Evolutionary conservation across 2,888 invertebrate species (phyloP), one percentile per base, ranked within the genome.

Genomic region (Lasius fuliginosus): DNA sequence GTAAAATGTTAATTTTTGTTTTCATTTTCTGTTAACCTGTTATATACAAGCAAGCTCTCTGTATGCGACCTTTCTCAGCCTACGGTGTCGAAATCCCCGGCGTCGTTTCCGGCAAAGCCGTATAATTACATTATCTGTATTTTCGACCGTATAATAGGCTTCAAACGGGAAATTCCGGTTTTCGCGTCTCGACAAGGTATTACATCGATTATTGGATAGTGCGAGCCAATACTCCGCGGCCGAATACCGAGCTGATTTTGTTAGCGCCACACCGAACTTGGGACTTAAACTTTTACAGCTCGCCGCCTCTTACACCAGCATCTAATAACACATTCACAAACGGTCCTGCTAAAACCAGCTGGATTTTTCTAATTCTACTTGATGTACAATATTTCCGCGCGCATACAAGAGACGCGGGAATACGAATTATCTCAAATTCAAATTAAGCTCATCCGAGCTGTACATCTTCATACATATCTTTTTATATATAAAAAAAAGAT

Each of bases 171-270:
- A 85, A 86, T 87, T 88, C 85, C 82, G 74, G 76, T 85, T 64
- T 87, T 68, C 69, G 65, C 87, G 67, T n/a, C 62, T 69, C 71
- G 77, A 60, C 81, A 56, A 69, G 82, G 88, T 85, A 87, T 88
- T 87, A 87, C 79, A 88, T 88, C 87, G 88, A 87, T 88, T 88
- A 88, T 87, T 81, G 88, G 87, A 84, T 76, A 84, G 77, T 79
- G 81, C 73, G 69, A 82, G 67, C 62, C 74, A 60, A 46, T 36
- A 36, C 74, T 49, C 65, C 30, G 18, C 49, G 40, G 30, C 71
- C 64, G 58, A 83, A 60, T 79, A 60, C 40, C 60, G 12, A 81
- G 83, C 85, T 85, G 81, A 85, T 79, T 86, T 85, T 75, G 68
- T 69, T 85, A 64, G 81, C 81, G 46, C 53, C 73, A 68, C 64